Evolutionary conservation across 2,797 vertebrate genomes (phyloP), one percentile per base, ranked within the genome.

Genomic region (Cyclura pinguis): DNA sequence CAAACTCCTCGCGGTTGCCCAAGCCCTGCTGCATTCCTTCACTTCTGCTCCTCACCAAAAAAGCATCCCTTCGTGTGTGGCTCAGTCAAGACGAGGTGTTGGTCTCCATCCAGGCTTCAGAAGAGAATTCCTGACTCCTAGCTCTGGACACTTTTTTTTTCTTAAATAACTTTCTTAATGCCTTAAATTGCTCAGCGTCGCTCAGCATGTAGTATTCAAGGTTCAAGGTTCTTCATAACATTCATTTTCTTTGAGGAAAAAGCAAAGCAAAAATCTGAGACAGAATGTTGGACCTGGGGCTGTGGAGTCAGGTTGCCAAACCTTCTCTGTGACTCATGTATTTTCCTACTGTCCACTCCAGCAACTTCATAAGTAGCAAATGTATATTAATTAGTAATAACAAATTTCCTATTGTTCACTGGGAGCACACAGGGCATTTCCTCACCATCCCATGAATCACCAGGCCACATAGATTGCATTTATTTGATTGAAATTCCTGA

Each of bases 181-280:
- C 29, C 24, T 84, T 18, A 29, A 6, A 69, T 47, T 22, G 35
- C 6, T 83, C 29, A 12, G 57, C n/a, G 24, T 69, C 38, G 29
- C 29, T 50, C 83, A 50, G 3, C 6, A 1, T 69, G 67, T 16
- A 50, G 27, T 29, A 6, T 42, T 16, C 35, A 64, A 50, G 38
- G 83, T 84, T 84, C 83, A 84, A 84, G 83, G 83, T 50, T 47
- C 83, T 69, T 47, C 83, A 8, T 8, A 67, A 32, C 62, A 84
- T 84, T 69, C 62, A 62, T 84, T 47, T 8, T 84, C 29, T 67
- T 29, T 42, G 24, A 50, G 27, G 16, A 1, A 72, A 72, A 72
- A 72, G 29, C 24, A 29, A 67, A 74, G 20, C 67, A 69, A 83
- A 38, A 38, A 82, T 10, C 8, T 22, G 52, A 57, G 55, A 59